Percentiles rank a stretch among this genome's conserved stretches.
phyloP scores from a whole-genome alignment of 2,888 invertebrate genomes.

The Cotesia congregata region DNA sequence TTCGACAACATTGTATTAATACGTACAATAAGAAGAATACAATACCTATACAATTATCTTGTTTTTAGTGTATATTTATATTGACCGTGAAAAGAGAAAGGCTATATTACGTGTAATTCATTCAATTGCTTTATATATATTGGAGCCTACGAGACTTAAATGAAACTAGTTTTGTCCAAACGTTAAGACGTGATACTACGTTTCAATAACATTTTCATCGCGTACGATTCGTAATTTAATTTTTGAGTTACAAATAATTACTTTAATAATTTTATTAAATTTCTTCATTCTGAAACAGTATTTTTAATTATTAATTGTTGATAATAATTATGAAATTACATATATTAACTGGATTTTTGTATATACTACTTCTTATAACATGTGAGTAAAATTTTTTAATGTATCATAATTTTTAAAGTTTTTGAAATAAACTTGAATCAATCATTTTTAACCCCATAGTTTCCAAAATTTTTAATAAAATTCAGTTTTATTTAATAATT shows the following conservation, averaged over 20 bases:
- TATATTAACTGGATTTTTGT: not conserved
- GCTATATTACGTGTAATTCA: not conserved
- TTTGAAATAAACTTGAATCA: too few relatives aligned
- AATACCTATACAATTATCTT: not conserved
- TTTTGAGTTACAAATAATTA: not conserved
- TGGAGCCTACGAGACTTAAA: not conserved
- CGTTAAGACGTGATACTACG: not conserved
- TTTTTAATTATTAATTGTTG: not conserved
- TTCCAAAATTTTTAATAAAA: too few relatives aligned
- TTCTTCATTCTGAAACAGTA: too few relatives aligned
- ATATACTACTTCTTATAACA: not conserved
- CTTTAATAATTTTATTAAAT: not conserved
- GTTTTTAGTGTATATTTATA: not conserved
- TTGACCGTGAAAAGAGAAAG: constrained; percentile 1
- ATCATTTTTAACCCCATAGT: too few relatives aligned
- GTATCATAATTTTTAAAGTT: too few relatives aligned
- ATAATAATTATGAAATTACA: not conserved
- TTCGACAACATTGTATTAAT: not conserved
- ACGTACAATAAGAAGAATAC: not conserved
- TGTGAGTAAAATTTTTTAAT: not conserved
- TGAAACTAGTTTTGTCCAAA: not conserved
- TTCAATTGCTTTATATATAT: not conserved
- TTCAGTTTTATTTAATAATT: too few relatives aligned
- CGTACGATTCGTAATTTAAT: not conserved
- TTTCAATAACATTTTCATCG: not conserved